Evolutionary conservation across 1,140 invertebrate genomes (phyloP).

Genomic region (Pseudomyrmex cubaensis): DNA sequence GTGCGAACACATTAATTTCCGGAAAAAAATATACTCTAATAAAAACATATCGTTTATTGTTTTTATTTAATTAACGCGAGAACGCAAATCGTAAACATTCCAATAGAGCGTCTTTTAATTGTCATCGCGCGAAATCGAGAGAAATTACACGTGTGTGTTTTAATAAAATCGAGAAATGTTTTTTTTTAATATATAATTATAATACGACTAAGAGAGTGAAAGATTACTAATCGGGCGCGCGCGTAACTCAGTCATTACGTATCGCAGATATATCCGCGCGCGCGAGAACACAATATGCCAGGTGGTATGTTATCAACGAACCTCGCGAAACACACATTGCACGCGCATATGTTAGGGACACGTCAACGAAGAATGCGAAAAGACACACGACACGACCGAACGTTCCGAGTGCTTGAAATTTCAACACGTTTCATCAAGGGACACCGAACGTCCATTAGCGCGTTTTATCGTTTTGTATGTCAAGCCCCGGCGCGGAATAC

Average conservation of each 20-base stretch:
- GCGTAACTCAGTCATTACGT: slow-evolving; percentile 7
- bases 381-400: slow-evolving; percentile 11
- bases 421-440: slow-evolving; percentile 7
- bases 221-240: not conserved
- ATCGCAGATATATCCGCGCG: slow-evolving; percentile 15
- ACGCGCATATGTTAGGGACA: slow-evolving; percentile 26
- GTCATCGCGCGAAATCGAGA: too few relatives aligned
- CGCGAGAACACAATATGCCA: slow-evolving; percentile 15
- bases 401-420: slow-evolving; percentile 32
- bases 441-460: slow-evolving; percentile 45
- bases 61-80: too few relatives aligned
- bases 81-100: too few relatives aligned
- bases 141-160: not conserved
- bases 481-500: not conserved
- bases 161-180: not conserved
- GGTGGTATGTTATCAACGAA: slow-evolving; percentile 54
- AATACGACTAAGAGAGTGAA: not conserved
- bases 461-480: slow-evolving; percentile 23
- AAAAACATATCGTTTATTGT: too few relatives aligned
- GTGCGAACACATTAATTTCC: too few relatives aligned
- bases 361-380: slow-evolving; percentile 23
- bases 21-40: too few relatives aligned
- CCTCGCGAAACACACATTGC: slow-evolving; percentile 26
- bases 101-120: too few relatives aligned
- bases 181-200: too few relatives aligned